A percentile compares a stretch with the other conserved stretches of the same genome.
Evolutionary conservation across 2,888 invertebrate genomes (phyloP).

Genomic region (Parnassius mnemosyne): DNA sequence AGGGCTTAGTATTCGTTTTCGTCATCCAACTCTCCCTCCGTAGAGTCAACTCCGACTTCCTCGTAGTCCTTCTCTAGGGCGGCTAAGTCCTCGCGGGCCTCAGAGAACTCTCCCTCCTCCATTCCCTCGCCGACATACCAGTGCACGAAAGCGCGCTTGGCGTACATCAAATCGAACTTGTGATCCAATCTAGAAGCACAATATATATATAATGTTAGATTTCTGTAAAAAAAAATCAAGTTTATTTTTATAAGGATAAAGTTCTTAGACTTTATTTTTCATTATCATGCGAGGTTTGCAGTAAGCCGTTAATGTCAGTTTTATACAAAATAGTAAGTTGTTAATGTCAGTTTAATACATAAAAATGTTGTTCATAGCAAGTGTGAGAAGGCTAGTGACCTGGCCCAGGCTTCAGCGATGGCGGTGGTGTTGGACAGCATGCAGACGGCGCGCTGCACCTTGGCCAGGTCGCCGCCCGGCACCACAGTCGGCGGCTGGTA

Average conservation of each 20-base stretch:
- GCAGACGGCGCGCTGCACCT: slow-evolving; percentile 96
- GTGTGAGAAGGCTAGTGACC: slow-evolving; percentile 50
- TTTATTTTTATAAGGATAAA: too few relatives aligned
- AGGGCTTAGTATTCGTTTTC: slow-evolving; percentile 82
- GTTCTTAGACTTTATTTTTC: too few relatives aligned
- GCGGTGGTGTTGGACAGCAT: slow-evolving; percentile 98
- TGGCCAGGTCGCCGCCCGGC: slow-evolving; percentile 94
- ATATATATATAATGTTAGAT: background rate
- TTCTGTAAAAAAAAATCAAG: too few relatives aligned
- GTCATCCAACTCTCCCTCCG: slow-evolving; percentile 84
- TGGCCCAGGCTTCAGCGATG: slow-evolving; percentile 97
- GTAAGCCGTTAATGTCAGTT: too few relatives aligned
- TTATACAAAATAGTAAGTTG: too few relatives aligned
- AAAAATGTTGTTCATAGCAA: too few relatives aligned
- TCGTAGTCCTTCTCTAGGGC: slow-evolving; percentile 90
- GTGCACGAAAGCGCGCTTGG: slow-evolving; percentile 97
- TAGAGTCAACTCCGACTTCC: slow-evolving; percentile 88
- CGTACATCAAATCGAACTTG: slow-evolving; percentile 98
- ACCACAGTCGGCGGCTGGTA: slow-evolving; percentile 95
- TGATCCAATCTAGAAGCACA: slow-evolving; percentile 84
- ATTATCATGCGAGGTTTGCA: too few relatives aligned
- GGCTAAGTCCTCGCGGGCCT: slow-evolving; percentile 92
- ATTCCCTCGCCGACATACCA: slow-evolving; percentile 96
- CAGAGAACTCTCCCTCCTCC: slow-evolving; percentile 93
- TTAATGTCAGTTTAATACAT: too few relatives aligned